Evolutionary conservation across 2,888 invertebrate genomes (phyloP).

Genomic region (Drosophila mulleri): DNA sequence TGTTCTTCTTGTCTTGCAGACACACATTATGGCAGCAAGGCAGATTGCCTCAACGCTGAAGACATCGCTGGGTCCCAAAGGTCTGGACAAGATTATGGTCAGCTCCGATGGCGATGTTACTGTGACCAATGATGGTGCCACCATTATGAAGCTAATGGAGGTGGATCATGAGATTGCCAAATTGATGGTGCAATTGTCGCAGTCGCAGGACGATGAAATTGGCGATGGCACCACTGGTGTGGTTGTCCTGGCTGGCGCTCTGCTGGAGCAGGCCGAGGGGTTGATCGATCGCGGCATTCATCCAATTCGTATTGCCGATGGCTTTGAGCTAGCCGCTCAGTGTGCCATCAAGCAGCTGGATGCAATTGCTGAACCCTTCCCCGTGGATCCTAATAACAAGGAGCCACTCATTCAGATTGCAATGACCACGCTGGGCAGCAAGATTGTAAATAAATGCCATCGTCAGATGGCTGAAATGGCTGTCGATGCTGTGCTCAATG

Average conservation of each 20-base stretch:
- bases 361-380: conserved; percentile 94
- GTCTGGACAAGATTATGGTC: conserved; percentile 99
- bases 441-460: conserved; percentile 99
- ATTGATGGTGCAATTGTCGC: conserved; percentile 98
- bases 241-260: conserved; percentile 92
- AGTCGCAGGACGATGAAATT: conserved; percentile 99
- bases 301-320: conserved; percentile 99
- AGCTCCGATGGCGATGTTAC: conserved; percentile 98
- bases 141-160: conserved; percentile 99
- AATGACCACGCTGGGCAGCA: conserved; percentile 99
- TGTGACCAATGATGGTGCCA: conserved; percentile 99
- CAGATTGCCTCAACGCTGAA: conserved; percentile 95
- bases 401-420: conserved; percentile 97
- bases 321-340: conserved; percentile 98
- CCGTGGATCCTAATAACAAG: conserved; percentile 92
- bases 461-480: conserved; percentile 99
- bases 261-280: conserved; percentile 97
- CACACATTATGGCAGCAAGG: conserved; percentile 98
- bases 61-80: conserved; percentile 98
- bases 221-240: conserved; percentile 99
- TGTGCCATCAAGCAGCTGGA: conserved; percentile 94
- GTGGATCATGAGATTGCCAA: conserved; percentile 99
- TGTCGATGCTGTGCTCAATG: conserved; percentile 97
- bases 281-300: conserved; percentile 98
- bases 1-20: conserved; percentile 87